These are phyloP conservation scores for Zaprionus ornatus DNA, from an alignment of 1,140 invertebrate species.

Conservation along the genomic window DNA sequence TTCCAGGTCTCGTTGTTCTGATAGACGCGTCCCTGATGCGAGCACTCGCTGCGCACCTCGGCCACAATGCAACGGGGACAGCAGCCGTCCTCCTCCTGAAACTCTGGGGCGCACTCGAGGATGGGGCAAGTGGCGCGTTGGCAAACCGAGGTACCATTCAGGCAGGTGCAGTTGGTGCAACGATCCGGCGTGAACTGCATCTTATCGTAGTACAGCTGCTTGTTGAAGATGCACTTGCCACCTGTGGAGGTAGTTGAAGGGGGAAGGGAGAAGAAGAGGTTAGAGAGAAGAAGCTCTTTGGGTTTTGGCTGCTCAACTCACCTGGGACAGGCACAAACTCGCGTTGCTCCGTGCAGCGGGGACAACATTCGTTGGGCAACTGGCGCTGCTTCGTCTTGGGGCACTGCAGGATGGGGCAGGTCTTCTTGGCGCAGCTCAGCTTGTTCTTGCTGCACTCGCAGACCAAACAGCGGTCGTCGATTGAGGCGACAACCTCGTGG, in stretches of 20 bases:
- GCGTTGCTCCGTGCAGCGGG: constrained; percentile 89
- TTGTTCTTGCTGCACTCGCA: constrained; percentile 91
- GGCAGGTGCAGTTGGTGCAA: constrained; percentile 93
- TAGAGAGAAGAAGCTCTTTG: not conserved
- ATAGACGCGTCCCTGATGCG: constrained; percentile 85
- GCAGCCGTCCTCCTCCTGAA: constrained; percentile 89
- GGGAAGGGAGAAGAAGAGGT: constrained; percentile 6
- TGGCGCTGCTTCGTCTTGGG: constrained; percentile 87
- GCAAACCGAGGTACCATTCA: constrained; percentile 91
- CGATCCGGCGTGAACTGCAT: constrained; percentile 86
- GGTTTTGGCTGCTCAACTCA: constrained; percentile 63
- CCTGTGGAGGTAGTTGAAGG: constrained; percentile 51
- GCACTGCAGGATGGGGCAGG: constrained; percentile 93
- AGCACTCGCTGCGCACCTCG: constrained; percentile 88
- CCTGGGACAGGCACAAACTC: constrained; percentile 85
- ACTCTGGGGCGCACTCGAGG: constrained; percentile 90
- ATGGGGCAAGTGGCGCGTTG: constrained; percentile 91
- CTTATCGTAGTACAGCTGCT: constrained; percentile 84
- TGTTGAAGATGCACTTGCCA: constrained; percentile 89
- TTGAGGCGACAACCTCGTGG: constrained; percentile 89
- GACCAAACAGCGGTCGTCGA: constrained; percentile 93
- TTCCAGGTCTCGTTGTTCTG: constrained; percentile 95
- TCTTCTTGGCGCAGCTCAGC: constrained; percentile 91
- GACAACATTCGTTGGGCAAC: constrained; percentile 92
- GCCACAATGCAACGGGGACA: constrained; percentile 90